Conservation (phyloP, 1,140 invertebrate genomes). For the Aphidius gifuensis region DNA sequence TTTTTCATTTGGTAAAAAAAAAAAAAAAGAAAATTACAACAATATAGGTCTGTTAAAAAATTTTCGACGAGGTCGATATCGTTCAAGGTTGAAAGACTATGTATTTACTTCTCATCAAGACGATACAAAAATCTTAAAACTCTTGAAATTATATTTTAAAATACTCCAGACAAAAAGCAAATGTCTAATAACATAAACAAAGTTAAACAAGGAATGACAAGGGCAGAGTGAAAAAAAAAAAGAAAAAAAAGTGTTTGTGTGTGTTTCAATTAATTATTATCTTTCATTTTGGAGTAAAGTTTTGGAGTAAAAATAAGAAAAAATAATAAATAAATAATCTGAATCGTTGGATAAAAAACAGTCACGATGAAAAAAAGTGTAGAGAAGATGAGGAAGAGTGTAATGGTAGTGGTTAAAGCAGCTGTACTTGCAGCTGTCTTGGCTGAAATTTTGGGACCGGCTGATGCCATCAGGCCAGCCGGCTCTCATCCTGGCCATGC, state of each 20-base stretch:
- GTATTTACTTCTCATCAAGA: too few species aligned
- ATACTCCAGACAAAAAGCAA: too few species aligned
- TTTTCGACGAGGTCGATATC: slow-evolving; percentile 1
- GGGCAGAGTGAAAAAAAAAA: slow-evolving; percentile 11
- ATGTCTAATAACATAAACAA: neutral
- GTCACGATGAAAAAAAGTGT: slow-evolving; percentile 35
- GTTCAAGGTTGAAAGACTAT: slow-evolving; percentile 7
- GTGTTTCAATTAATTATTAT: slow-evolving; percentile 10
- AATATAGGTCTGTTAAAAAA: too few species aligned
- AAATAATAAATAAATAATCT: neutral
- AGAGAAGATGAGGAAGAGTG: slow-evolving; percentile 36
- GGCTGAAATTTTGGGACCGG: slow-evolving; percentile 40
- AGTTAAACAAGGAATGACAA: neutral
- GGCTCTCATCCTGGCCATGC: slow-evolving; percentile 53
- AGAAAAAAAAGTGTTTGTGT: slow-evolving; percentile 9
- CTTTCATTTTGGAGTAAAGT: slow-evolving; percentile 1
- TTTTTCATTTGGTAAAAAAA: too few species aligned
- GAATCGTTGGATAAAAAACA: neutral
- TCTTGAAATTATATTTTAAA: too few species aligned
- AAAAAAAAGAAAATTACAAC: too few species aligned
- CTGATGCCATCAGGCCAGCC: slow-evolving; percentile 42
- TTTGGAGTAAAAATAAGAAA: slow-evolving; percentile 17
- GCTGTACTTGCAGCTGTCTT: slow-evolving; percentile 52
- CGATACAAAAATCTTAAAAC: too few species aligned
- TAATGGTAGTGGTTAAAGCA: slow-evolving; percentile 45